Evolutionary conservation across 2,113 vertebrate species (phyloP), one percentile per base, ranked within the genome.

Genomic region (Ranitomeya imitator): DNA sequence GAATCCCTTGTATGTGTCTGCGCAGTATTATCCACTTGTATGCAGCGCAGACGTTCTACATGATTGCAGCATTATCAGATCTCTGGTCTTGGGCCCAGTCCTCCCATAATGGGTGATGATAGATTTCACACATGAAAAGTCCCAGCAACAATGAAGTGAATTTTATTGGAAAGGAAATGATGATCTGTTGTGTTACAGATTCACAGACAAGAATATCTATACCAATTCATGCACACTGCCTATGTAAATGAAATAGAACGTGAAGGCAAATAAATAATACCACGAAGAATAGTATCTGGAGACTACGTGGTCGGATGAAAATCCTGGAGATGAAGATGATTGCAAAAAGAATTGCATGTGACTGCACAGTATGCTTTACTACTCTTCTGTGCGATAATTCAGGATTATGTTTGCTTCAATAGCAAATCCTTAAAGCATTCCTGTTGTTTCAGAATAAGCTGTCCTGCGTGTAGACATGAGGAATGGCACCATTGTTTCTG

Each of bases 71-170:
- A 86, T 88, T 92, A 85, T 92, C 90, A 94, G 85, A 93, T 89
- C 91, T 93, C 88, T 91, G 80, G 84, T 91, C 89, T 83, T 91
- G 91, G 90, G 91, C 91, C 86, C 91, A 90, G 77, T 84, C 89
- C 91, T 93, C 90, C 90, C 92, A 90, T 88, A 84, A 87, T 90
- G 90, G 86, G 59, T 77, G 92, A 92, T 93, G 90, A 93, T 93
- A 90, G 86, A 87, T 93, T 95, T 94, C 91, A 91, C 89, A 92
- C 84, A 90, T 90, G 90, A 92, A 88, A 92, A 89, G 91, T 93
- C 90, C 90, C 89, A 94, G 77, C 89, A 90, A 85, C 90, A 91
- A 92, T 91, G 90, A 93, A 92, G 88, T 90, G 90, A 77, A 90
- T 94, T 93, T 94, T 90, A 93, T 92, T 92, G 67, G 59, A 74